Conservation (phyloP, 2,113 vertebrate genomes). For the Cercopithecus mona region DNA sequence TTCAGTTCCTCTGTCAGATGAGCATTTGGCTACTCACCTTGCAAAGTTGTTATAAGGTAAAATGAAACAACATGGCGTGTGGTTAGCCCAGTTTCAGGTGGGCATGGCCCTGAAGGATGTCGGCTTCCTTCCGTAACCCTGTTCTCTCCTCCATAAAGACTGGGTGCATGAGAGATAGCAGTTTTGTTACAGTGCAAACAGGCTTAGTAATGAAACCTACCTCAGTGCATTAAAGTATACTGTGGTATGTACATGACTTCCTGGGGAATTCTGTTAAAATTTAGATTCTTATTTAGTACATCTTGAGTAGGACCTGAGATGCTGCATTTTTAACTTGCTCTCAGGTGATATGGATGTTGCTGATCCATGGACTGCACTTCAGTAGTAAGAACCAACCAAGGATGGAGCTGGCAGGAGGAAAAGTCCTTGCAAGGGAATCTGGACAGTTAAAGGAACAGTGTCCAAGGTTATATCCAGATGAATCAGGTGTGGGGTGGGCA, state of each 20-base stretch:
- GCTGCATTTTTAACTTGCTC: neutral
- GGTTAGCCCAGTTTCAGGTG: neutral
- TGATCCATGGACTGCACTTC: neutral
- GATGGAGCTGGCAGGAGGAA: neutral
- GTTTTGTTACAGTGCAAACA: neutral
- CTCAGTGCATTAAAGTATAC: neutral
- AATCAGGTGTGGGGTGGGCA: neutral
- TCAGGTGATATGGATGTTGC: neutral
- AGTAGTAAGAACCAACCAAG: neutral
- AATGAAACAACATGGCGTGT: neutral
- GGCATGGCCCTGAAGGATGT: neutral
- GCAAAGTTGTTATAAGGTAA: neutral
- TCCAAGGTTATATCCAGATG: neutral
- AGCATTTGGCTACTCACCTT: neutral
- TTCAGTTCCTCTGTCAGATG: neutral
- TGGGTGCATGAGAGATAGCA: neutral
- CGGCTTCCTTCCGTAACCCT: neutral
- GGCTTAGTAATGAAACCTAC: neutral
- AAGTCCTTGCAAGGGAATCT: neutral
- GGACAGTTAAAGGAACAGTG: neutral
- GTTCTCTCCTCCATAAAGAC: neutral
- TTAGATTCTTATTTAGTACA: neutral
- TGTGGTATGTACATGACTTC: accelerated
- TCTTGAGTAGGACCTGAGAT: neutral
- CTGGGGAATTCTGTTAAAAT: neutral